phyloP scores from a whole-genome alignment of 30 jellyfish, hydroid and myxozoan genomes.

The Catostylus mosaicus region DNA sequence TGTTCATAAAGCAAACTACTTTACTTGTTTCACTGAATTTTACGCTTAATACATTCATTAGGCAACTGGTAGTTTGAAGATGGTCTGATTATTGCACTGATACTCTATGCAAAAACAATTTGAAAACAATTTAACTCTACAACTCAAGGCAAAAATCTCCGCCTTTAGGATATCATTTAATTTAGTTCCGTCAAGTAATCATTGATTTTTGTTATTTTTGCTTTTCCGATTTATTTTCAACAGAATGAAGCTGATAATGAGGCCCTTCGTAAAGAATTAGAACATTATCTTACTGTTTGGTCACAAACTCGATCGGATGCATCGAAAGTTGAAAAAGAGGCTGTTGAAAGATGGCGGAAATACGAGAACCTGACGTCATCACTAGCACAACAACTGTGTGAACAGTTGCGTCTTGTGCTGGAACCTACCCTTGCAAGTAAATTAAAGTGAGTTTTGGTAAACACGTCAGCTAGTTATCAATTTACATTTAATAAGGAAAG shows the following conservation, averaged over 20 bases:
- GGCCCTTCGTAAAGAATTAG: constrained; percentile 78
- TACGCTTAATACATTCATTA: too few species aligned
- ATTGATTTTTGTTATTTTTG: not conserved
- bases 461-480: too few species aligned
- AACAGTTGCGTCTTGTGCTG: constrained; percentile 88
- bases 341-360: constrained; percentile 91
- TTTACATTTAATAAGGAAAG: too few species aligned
- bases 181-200: not conserved
- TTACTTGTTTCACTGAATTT: too few species aligned
- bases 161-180: too few species aligned
- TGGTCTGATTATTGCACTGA: too few species aligned
- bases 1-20: too few species aligned
- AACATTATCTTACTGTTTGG: constrained; percentile 42
- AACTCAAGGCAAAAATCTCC: too few species aligned
- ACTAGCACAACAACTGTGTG: constrained; percentile 95
- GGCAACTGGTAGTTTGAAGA: too few species aligned
- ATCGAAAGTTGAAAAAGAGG: constrained; percentile 42
- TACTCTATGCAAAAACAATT: too few species aligned
- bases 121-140: too few species aligned
- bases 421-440: constrained; percentile 97
- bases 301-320: constrained; percentile 2
- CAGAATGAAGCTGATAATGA: constrained; percentile 55
- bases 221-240: not conserved
- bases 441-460: constrained; percentile 57
- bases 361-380: constrained; percentile 75